A percentile compares a stretch with the other conserved stretches of the same genome.
phyloP scores from a whole-genome alignment of 2,113 vertebrate genomes.

The Athene noctua region DNA sequence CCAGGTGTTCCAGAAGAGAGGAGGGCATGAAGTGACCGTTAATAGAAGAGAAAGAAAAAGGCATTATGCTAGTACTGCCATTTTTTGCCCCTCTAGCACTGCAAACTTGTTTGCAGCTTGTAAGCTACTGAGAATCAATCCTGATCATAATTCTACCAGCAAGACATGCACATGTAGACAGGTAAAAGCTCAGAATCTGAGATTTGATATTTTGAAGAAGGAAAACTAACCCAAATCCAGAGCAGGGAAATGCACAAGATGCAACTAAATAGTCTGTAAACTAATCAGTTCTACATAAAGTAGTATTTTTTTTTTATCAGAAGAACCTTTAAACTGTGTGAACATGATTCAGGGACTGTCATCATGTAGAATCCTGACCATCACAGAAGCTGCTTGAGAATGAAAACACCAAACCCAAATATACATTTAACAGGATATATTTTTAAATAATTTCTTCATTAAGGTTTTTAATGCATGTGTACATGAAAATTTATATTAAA shows the following conservation, averaged over 20 bases:
- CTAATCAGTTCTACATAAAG: not conserved
- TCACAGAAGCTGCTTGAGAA: not conserved
- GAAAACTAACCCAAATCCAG: not conserved
- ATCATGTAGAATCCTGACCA: not conserved
- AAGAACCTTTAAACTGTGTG: not conserved
- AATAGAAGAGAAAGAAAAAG: not conserved
- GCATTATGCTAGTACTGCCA: not conserved
- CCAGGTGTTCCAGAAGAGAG: not conserved
- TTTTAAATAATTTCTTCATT: slow-evolving; percentile 71
- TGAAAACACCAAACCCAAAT: slow-evolving; percentile 24
- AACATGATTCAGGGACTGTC: not conserved
- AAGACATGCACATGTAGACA: not conserved
- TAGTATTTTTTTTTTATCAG: not conserved
- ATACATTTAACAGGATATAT: slow-evolving; percentile 59
- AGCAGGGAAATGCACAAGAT: not conserved
- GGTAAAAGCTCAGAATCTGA: not conserved
- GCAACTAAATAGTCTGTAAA: not conserved
- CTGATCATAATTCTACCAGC: not conserved
- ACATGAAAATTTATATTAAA: slow-evolving; percentile 78
- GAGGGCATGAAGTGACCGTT: not conserved
- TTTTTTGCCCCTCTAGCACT: not conserved
- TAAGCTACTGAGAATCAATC: not conserved
- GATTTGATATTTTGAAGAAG: not conserved
- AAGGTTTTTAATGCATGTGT: slow-evolving; percentile 76
- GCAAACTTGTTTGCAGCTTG: not conserved